Evolutionary conservation across 2,888 invertebrate genomes (phyloP), one percentile per base, ranked within the genome.

Genomic region (Cheiracanthium punctorium): DNA sequence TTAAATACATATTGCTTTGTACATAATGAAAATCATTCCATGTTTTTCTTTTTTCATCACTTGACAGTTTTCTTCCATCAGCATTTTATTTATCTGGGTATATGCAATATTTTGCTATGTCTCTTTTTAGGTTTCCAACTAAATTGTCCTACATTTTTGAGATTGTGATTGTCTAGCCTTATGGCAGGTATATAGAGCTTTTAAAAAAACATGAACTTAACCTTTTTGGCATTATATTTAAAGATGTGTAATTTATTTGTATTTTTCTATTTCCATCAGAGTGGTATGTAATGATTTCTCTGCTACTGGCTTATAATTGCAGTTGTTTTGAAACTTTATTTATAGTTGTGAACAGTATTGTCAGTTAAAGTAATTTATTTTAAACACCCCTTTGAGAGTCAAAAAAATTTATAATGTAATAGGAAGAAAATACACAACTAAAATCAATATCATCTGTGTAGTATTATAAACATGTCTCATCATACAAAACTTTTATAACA

Each of bases 171-270:
- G 17, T 32, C 74, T 74, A 24, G 48, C 48, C 73, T 74, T 81
- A 73, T 37, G 20, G 24, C 67, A 74, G 72, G 8, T 79, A 79
- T 43, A 64, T 73, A 72, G 74, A 82, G 76, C 82, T 82, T 71
- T 37, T 70, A 37, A 71, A 80, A 65, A 37, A 28, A 70, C 58
- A 58, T 71, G 71, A 65, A 71, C 71, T 80, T n/a, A 58, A 58
- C 30, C 37, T 17, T 12, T 70, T 71, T 43, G 14, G 41, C 24
- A 24, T 41, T 71, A 24, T n/a, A 32, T 32, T 67, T 32, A 7
- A 32, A 67, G 14, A 58, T 58, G 4, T 58, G 58, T 58, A 58
- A 58, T 58, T 24, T 58, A 24, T 24, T 58, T 58, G 24, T 58
- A 58, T 58, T 58, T 58, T 24, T 58, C 24, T 58, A 24, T 4